Evolutionary conservation across 2,888 invertebrate genomes (phyloP), one percentile per base, ranked within the genome.

Genomic region (Ypsolopha sequella): DNA sequence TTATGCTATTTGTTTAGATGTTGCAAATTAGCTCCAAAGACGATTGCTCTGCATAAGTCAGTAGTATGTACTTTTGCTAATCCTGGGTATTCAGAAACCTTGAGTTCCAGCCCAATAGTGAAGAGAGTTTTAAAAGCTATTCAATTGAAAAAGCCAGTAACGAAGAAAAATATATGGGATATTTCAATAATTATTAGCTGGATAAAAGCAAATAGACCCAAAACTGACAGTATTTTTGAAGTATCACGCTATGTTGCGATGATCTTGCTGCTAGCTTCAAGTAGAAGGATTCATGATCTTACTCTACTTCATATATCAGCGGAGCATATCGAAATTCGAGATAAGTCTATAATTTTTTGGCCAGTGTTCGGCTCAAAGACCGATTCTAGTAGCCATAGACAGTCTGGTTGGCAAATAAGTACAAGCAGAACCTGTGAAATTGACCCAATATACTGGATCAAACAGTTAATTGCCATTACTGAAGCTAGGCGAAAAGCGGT

Each of bases 21-120:
- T 11, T n/a, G 11, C 8, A 50, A 50, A 36, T 24, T 43, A 10
- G 43, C 50, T 1, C 43, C 50, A 24, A 47, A 8, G 7, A 53
- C 62, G 1, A 56, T 64, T 24, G 55, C 53, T 7, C 50, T 63
- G 10, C 62, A 60, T 46, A 63, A 63, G 47, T 63, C 62, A 13
- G 60, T 60, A 1, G 57, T 62, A 34, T 53, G 54, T 9, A 59
- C 58, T 4, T 56, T 61, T 11, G 52, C 56, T 4, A 55, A 60
- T 50, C 59, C 59, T 36, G 44, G 13, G 39, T 54, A 48, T 9
- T 8, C 51, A 3, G 13, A 48, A 2, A 13, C n/a, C 8, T 35
- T 56, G 14, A 52, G 49, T 39, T 41, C 48, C 24, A 55, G 59
- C 49, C 56, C 55, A 14, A 14, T 58, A 14, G 54, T 60, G 14